Evolutionary conservation across 2,113 vertebrate species (phyloP).

Genomic region (Myrmecophaga tridactyla): DNA sequence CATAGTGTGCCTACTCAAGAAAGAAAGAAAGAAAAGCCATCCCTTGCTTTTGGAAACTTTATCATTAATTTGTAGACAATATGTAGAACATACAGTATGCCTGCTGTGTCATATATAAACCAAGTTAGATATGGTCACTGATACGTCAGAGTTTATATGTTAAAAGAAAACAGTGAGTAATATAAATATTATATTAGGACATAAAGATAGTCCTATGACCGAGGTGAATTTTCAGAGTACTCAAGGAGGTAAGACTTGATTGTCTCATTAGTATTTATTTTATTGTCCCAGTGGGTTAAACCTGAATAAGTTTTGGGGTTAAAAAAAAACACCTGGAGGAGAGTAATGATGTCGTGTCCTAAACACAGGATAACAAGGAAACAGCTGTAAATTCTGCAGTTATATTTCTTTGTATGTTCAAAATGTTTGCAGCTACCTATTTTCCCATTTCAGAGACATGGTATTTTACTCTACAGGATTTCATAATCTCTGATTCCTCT

Average conservation of each 20-base stretch:
- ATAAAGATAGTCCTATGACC: background rate
- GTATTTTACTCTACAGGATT: background rate
- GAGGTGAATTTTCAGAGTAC: background rate
- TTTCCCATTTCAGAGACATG: slow-evolving; percentile 6
- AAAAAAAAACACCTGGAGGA: background rate
- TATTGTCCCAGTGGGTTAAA: background rate
- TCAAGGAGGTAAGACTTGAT: background rate
- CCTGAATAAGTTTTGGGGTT: background rate
- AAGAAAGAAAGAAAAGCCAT: background rate
- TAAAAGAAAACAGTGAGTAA: background rate
- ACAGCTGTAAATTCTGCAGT: background rate
- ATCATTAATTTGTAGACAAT: background rate
- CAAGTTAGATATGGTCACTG: background rate
- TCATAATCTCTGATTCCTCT: background rate
- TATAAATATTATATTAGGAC: background rate
- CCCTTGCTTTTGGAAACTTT: background rate
- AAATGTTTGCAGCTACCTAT: background rate
- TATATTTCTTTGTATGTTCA: background rate
- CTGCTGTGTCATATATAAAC: background rate
- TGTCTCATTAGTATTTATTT: background rate
- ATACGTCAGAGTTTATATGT: background rate
- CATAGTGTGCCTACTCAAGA: background rate
- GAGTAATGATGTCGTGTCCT: background rate
- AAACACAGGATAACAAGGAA: background rate
- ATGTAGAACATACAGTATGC: background rate